Evolutionary conservation across 2,888 invertebrate genomes (phyloP).

Genomic region (Mesodorylaimus sp.): DNA sequence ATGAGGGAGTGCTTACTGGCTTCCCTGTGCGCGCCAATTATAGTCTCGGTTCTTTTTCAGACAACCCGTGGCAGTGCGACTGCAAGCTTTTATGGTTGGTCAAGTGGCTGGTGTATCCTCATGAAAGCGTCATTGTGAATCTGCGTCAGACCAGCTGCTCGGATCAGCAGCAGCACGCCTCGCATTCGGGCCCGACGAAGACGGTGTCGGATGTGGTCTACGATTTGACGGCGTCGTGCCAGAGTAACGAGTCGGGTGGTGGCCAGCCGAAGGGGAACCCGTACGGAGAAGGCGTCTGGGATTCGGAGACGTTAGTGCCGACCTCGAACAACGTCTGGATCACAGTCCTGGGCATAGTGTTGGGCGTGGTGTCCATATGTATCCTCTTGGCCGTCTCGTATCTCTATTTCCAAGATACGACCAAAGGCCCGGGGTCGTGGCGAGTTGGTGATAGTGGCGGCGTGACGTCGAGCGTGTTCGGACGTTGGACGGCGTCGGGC

Average conservation of each 20-base stretch:
- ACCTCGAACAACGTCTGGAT: constrained; percentile 20
- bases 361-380: constrained; percentile 20
- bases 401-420: constrained; percentile 21
- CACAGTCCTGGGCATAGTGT: constrained; percentile 20
- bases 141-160: not conserved
- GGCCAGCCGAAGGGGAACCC: not conserved
- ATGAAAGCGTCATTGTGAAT: not conserved
- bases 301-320: not conserved
- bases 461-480: no score
- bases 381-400: constrained; percentile 21
- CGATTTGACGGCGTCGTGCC: not conserved
- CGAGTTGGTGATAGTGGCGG: not conserved
- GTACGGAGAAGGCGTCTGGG: not conserved
- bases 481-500: not conserved
- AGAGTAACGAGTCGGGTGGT: no score
- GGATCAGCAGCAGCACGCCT: not conserved
- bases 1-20: not conserved
- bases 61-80: constrained; percentile 15
- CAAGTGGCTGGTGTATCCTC: constrained; percentile 1
- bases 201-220: not conserved
- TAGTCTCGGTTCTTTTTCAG: constrained; percentile 14
- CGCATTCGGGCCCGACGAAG: not conserved
- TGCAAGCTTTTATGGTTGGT: not conserved
- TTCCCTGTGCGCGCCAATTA: not conserved
- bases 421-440: no score